Base-by-base conservation (phyloP, 2,113 vertebrate species). In the Hyperoodon ampullatus region DNA sequence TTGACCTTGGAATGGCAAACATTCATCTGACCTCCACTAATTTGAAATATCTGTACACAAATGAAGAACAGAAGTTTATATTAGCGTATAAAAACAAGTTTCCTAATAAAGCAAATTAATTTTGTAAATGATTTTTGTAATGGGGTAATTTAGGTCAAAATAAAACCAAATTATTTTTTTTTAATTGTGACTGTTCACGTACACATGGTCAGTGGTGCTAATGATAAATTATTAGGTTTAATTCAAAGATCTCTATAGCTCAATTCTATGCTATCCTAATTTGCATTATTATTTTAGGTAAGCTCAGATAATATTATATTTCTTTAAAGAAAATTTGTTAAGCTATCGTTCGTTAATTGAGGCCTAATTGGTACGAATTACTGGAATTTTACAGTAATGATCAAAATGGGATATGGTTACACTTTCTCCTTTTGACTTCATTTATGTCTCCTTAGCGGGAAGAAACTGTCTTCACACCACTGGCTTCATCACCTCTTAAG, bases 41-140 rank as follows among this genome's bases (percentile, higher is more conserved):
- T 44, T 80, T 58, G 66, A 93, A 93, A 35, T 80, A 42, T 16
- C 86, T 30, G 61, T 26, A 8, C 14, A 11, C 21, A 35, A 14
- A 55, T 19, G 9, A 75, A 84, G 78, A 63, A 30, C 21, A 50
- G 16, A 65, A 28, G 9, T 53, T 96, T 65, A 18, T 42, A 28
- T 30, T 71, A 28, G 19, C 47, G 5, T 47, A 4, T 55, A 33
- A 16, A 53, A 95, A 88, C 53, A 74, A 70, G 21, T 35, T 88
- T 82, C 42, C 65, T 68, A 94, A 47, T 44, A 71, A 95, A 66
- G 7, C 42, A 74, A 53, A 66, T 66, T 86, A 65, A 83, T 44
- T 88, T 88, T 86, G 11, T 66, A 65, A 81, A 35, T 92, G 21
- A 70, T 35, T 85, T 89, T 95, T 83, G 5, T 86, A 88, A 72